Percentiles rank a stretch among this genome's conserved stretches.
These are phyloP conservation scores for Drosophila mercatorum DNA, from an alignment of 2,888 invertebrate species.

Conservation along the genomic window DNA sequence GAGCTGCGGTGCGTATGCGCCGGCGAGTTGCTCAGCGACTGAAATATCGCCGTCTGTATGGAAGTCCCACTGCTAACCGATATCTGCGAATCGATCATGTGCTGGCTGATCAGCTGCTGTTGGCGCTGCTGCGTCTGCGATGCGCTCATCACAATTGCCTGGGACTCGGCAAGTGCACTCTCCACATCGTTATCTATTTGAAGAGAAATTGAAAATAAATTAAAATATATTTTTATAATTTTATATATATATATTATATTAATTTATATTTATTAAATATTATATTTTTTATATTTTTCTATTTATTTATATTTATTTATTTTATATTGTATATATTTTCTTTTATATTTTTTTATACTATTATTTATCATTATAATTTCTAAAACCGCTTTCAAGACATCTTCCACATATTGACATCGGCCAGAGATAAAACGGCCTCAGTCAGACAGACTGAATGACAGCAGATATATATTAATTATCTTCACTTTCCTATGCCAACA, in stretches of 20 bases:
- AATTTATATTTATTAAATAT: background rate
- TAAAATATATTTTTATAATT: no score
- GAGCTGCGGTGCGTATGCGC: constrained; percentile 56
- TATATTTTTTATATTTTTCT: background rate
- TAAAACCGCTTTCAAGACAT: background rate
- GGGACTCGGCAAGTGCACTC: constrained; percentile 77
- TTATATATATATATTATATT: no score
- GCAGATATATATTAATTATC: background rate
- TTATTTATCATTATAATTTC: background rate
- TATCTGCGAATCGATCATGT: constrained; percentile 84
- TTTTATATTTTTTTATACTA: no score
- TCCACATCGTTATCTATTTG: constrained; percentile 82
- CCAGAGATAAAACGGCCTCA: background rate
- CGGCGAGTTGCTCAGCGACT: constrained; percentile 77
- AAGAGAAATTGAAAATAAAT: background rate
- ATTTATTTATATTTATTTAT: no score
- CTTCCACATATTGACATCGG: background rate
- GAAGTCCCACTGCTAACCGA: constrained; percentile 83
- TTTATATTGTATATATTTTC: no score
- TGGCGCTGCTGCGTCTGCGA: constrained; percentile 76
- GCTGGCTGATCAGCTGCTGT: constrained; percentile 73
- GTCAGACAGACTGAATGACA: background rate
- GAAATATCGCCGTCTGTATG: constrained; percentile 83
- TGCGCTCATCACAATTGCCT: constrained; percentile 78
- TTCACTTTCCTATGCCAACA: background rate